Evolutionary conservation across 2,113 vertebrate genomes (phyloP), one percentile per base, ranked within the genome.

Genomic region (Zeus faber): DNA sequence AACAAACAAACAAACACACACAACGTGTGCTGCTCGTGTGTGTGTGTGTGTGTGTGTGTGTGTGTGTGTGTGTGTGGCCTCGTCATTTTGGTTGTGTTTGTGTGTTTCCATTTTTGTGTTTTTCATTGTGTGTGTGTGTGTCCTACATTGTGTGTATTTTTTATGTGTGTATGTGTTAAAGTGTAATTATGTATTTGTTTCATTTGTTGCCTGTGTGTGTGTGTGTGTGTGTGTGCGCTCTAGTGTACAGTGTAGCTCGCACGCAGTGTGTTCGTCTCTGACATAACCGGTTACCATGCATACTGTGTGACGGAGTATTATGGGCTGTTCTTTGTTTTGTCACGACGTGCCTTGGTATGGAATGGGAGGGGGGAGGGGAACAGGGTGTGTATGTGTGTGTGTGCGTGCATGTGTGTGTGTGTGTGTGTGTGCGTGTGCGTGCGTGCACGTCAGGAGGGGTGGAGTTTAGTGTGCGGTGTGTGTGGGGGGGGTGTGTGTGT

Each of bases 271-370:
- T 73, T 82, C 75, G 72, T 77, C 79, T 79, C 77, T 80, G 77
- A 83, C 81, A 83, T 83, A 86, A 84, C 79, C 76, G 74, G 84
- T 88, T 88, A 72, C 86, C 79, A 87, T 88, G 85, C 78, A 80
- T 79, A 87, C 85, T 67, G 77, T 78, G 81, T 44, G 26, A 62
- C 76, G 67, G 50, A 54, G 71, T 87, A 88, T 89, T 88, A 89
- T 88, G 82, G 85, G 80, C 72, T 88, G 86, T 86, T 86, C 85
- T 89, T 89, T 89, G 85, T 88, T 86, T 88, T 85, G 86, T 85
- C 80, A 87, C 77, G 62, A 84, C 79, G 79, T 89, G 87, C 79
- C 85, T 77, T 85, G 76, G 71, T 84, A 87, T 85, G 79, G 76
- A 81, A 76, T 61, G 54, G 79, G 72, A 76, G 70, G 82, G n/a